phyloP scores from a whole-genome alignment of 2,797 vertebrate species.

The Pseudotriccus pelzelni region DNA sequence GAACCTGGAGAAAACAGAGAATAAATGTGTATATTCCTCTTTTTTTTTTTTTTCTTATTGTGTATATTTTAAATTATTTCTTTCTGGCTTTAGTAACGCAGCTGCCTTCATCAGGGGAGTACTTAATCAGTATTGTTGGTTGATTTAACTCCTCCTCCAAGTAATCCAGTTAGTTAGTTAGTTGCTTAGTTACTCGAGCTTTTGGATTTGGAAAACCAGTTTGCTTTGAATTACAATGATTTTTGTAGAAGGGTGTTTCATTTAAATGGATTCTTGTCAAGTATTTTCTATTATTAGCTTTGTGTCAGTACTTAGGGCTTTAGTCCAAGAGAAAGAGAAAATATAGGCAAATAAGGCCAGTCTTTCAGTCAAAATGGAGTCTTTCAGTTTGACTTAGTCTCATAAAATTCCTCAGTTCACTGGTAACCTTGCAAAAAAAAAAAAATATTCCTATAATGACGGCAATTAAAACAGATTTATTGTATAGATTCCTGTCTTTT shows the following conservation, averaged over 20 bases:
- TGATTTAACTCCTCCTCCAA: neutral
- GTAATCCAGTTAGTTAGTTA: constrained; percentile 28
- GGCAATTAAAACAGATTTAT: neutral
- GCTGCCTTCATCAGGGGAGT: neutral
- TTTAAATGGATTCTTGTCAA: neutral
- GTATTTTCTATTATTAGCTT: neutral
- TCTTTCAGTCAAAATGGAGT: neutral
- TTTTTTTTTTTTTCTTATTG: neutral
- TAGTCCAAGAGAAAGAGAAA: neutral
- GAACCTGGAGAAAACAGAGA: neutral
- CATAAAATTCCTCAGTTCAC: neutral
- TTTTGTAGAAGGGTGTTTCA: neutral
- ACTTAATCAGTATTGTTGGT: neutral
- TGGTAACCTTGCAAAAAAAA: neutral
- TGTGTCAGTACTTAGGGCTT: neutral
- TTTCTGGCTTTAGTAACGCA: neutral
- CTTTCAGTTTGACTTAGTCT: neutral
- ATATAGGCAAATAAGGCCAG: neutral
- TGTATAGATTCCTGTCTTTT: neutral
- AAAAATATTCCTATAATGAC: neutral
- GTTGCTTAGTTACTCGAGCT: constrained; percentile 13
- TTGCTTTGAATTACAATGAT: neutral
- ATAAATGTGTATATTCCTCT: neutral
- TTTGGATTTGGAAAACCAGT: neutral
- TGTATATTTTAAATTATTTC: neutral